A percentile compares a stretch with the other conserved stretches of the same genome.
Evolutionary conservation across 1,140 invertebrate genomes (phyloP).

Genomic region (Aphis gossypii): DNA sequence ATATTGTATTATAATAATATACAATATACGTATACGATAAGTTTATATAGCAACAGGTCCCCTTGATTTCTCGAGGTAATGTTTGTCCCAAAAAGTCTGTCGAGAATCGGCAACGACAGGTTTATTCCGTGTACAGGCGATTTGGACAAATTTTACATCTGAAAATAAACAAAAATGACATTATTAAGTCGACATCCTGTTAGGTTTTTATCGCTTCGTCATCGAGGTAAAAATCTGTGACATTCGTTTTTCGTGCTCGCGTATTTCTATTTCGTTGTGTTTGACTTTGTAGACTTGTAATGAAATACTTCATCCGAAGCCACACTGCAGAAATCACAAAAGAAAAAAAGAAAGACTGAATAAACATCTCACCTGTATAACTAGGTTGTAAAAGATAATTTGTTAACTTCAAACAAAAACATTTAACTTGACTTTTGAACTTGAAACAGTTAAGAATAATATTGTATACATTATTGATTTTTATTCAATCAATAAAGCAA

Average conservation of each 20-base stretch:
- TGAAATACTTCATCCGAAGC: not conserved
- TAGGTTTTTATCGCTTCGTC: not conserved
- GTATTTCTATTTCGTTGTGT: not conserved
- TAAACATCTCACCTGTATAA: not conserved
- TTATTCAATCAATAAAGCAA: not conserved
- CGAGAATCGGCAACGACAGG: not conserved
- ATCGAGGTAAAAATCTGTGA: not conserved
- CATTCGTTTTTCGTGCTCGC: not conserved
- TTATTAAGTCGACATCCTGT: not conserved
- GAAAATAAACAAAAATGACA: not conserved
- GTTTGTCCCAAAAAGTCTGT: not conserved
- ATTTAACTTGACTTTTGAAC: not conserved
- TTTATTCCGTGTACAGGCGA: not conserved
- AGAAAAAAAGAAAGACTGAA: not conserved
- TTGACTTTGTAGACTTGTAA: not conserved
- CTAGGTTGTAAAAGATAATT: not conserved
- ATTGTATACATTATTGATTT: not conserved
- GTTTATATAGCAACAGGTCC: not conserved
- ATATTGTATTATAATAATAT: not conserved
- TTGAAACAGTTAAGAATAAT: not conserved
- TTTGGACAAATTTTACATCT: not conserved
- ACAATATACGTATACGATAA: not conserved
- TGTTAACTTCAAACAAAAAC: not conserved
- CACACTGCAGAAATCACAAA: not conserved
- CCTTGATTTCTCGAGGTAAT: not conserved